Conservation (phyloP, 2,888 invertebrate species). For the Dynastes tityus region DNA sequence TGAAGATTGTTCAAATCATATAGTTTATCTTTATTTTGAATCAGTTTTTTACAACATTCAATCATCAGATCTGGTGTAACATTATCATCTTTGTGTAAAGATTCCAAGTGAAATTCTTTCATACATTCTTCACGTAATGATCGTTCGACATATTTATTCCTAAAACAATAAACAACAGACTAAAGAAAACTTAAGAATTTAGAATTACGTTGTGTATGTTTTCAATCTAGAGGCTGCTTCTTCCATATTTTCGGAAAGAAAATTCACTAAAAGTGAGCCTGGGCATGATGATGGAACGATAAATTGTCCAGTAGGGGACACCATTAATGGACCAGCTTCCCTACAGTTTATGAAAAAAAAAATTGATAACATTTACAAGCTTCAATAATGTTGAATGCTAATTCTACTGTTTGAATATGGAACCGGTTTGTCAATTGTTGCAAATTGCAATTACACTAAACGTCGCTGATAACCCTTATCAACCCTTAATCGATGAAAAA, state of each 20-base stretch:
- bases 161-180: constrained; percentile 65
- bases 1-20: constrained; percentile 77
- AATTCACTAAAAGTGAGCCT: constrained; percentile 87
- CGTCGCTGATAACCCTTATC: too few relatives aligned
- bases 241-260: constrained; percentile 84
- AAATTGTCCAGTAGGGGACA: constrained; percentile 94
- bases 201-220: constrained; percentile 80
- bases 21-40: constrained; percentile 72
- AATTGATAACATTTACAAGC: too few relatives aligned
- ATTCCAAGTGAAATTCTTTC: constrained; percentile 78
- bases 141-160: constrained; percentile 87
- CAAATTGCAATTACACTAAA: too few relatives aligned
- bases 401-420: too few relatives aligned
- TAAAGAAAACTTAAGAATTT: constrained; percentile 2
- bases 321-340: constrained; percentile 93
- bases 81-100: constrained; percentile 91
- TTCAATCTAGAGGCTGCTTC: constrained; percentile 82
- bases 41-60: constrained; percentile 82
- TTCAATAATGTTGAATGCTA: too few relatives aligned
- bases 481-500: too few relatives aligned
- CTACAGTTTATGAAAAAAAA: constrained; percentile 71
- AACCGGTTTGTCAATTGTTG: too few relatives aligned
- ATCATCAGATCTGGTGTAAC: constrained; percentile 94
- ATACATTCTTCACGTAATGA: constrained; percentile 80
- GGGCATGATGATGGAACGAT: constrained; percentile 94